Evolutionary conservation across 2,888 invertebrate species (phyloP), one percentile per base, ranked within the genome.

Genomic region (Ferrisia virgata): DNA sequence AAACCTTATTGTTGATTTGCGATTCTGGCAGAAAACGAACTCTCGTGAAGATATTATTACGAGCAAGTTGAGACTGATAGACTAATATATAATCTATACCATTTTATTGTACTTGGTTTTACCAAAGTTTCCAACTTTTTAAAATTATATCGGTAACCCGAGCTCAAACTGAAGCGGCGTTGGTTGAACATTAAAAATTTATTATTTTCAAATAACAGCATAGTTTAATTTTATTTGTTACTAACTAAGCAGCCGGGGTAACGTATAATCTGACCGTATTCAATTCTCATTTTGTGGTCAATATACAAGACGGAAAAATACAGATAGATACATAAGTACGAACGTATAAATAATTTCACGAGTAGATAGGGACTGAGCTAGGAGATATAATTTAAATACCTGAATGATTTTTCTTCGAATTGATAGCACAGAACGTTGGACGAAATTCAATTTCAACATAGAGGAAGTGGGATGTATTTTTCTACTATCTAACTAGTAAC

Each of bases 1-100:
- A 58, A 81, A 79, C 43, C 79, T 79, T 33, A 76, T 76, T 36
- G 72, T 76, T 76, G 72, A 76, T 76, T 76, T 76, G 72, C 72
- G 72, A 76, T 76, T 76, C 72, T 33, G 33, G 72, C 72, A 76
- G 72, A 76, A 76, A 76, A 76, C 31, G 72, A 33, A 76, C 15
- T 76, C 72, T 76, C 36, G 72, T 76, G 28, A 76, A 76, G 72
- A 76, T 76, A 72, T 72, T 72, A 72, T 72, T 72, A 31, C 72
- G n/a, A 76, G 33, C 36, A 4, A 36, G 72, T 76, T 36, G 36
- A 13, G 36, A 76, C 36, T 36, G 72, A 76, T 36, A 76, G 72
- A 76, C 72, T 33, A 33, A 36, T 28, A 18, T n/a, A n/a, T 76
- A 76, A 76, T 36, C 33, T 76, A 76, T 33, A 76, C 36, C 36